Base-by-base conservation (phyloP, 1,140 invertebrate genomes). In the Trachymyrmex septentrionalis region DNA sequence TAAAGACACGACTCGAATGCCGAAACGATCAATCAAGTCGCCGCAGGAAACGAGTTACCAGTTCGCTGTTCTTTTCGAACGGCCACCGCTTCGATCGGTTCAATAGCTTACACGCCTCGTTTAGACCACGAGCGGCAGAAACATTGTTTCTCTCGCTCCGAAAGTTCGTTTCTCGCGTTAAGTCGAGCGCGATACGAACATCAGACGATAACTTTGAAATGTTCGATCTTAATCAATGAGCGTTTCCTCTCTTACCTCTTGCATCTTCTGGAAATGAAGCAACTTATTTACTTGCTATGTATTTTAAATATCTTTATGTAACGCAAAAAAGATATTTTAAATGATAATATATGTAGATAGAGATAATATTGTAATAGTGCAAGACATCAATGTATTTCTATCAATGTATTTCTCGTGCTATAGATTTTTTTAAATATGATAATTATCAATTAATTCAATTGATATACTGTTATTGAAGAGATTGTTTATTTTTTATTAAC, bases 21-120 rank as follows among this genome's bases (percentile, higher is more conserved):
- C 59, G 59, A 88, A 87, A 75, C 89, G 89, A 93, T 92, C 89
- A 92, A 91, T 92, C 91, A 92, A 91, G 89, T 90, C n/a, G 55
- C 50, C 53, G 48, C 57, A 75, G 38, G 71, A 86, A 86, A 86
- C 75, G 71, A 77, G 77, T 48, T 69, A 75, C 48, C 21, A 81
- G n/a, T n/a, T 77, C 87, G 64, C 21, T 38, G 59, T 64, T 69
- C 67, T 27, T 64, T 57, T 84, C 48, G 24, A 48, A 24, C 5
- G 38, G 12, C 50, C 61, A 14, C 57, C 21, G 69, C 9, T 69
- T 57, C 48, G 88, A 88, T 88, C 66, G 73, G 72, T 50, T n/a
- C 82, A 21, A 66, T 64, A 78, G 59, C 57, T 85, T 67, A 66
- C 48, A 80, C 87, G 75, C 75, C 69, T 76, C 61, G 61, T 34